Evolutionary conservation across 2,797 vertebrate species (phyloP).

Genomic region (Urophycis tenuis): DNA sequence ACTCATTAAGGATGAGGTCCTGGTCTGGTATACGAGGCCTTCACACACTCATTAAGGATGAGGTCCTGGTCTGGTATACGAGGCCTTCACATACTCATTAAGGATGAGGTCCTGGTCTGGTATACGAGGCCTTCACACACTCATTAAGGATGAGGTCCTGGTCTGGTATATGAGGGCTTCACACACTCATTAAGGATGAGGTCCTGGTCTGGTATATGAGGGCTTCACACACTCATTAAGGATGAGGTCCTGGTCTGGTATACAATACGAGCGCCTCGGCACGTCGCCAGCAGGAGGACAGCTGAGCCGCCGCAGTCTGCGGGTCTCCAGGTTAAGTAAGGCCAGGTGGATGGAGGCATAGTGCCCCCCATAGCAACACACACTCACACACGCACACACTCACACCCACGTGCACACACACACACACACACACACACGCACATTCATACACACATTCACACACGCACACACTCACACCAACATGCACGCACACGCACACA

Average conservation of each 20-base stretch:
- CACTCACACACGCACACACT: conserved; percentile 12
- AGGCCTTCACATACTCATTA: not conserved
- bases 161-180: not conserved
- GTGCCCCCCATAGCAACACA: conserved; percentile 13
- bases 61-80: not conserved
- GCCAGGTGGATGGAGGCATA: conserved; percentile 4
- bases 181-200: not conserved
- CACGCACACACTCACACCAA: conserved; percentile 17
- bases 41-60: too few species aligned
- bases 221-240: too few species aligned
- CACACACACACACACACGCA: conserved; percentile 7
- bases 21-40: too few species aligned
- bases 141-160: not conserved
- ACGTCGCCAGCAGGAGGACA: not conserved
- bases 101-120: too few species aligned
- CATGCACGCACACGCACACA: not conserved
- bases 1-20: too few species aligned
- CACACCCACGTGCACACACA: conserved; percentile 8
- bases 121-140: too few species aligned
- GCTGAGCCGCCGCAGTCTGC: not conserved
- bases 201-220: too few species aligned
- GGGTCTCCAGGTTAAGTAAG: not conserved
- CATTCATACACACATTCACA: not conserved
- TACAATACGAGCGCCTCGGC: not conserved
- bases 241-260: not conserved